Percentiles rank a stretch among this genome's conserved stretches.
These are phyloP conservation scores for Hyles lineata DNA, from an alignment of 2,888 invertebrate genomes.

Conservation along the genomic window DNA sequence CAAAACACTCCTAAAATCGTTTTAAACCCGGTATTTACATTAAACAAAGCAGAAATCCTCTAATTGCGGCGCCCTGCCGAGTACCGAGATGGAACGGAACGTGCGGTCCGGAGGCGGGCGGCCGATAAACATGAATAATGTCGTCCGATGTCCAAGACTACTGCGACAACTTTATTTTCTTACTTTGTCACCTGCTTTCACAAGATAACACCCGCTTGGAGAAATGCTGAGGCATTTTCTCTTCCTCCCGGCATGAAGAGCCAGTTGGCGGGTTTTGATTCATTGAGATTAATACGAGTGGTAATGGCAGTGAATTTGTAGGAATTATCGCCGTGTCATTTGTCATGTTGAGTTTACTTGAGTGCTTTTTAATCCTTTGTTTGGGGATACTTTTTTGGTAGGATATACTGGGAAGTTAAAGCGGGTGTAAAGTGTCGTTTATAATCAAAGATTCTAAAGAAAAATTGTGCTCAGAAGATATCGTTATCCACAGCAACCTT, in stretches of 20 bases:
- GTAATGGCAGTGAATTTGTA: slow-evolving; percentile 55
- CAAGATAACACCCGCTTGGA: slow-evolving; percentile 61
- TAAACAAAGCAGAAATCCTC: slow-evolving; percentile 61
- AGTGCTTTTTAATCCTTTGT: slow-evolving; percentile 2
- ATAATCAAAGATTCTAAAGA: no score
- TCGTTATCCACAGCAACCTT: no score
- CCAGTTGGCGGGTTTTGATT: slow-evolving; percentile 53
- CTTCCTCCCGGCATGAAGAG: slow-evolving; percentile 38
- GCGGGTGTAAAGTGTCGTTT: not conserved
- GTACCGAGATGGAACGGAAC: slow-evolving; percentile 40
- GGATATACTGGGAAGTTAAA: not conserved
- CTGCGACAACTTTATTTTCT: slow-evolving; percentile 56
- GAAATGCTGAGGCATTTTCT: slow-evolving; percentile 37
- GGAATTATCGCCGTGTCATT: slow-evolving; percentile 32
- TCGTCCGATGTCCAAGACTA: slow-evolving; percentile 72
- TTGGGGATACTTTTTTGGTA: not conserved
- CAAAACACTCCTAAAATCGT: slow-evolving; percentile 38
- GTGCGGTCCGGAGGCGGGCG: slow-evolving; percentile 48
- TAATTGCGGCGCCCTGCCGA: slow-evolving; percentile 73
- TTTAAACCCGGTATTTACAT: slow-evolving; percentile 44
- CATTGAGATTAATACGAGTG: slow-evolving; percentile 62
- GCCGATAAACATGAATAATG: slow-evolving; percentile 83
- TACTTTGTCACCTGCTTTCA: slow-evolving; percentile 70
- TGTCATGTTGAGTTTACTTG: slow-evolving; percentile 5
- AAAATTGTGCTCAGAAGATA: no score